phyloP scores from a whole-genome alignment of 2,113 vertebrate species.

The Naja naja region DNA sequence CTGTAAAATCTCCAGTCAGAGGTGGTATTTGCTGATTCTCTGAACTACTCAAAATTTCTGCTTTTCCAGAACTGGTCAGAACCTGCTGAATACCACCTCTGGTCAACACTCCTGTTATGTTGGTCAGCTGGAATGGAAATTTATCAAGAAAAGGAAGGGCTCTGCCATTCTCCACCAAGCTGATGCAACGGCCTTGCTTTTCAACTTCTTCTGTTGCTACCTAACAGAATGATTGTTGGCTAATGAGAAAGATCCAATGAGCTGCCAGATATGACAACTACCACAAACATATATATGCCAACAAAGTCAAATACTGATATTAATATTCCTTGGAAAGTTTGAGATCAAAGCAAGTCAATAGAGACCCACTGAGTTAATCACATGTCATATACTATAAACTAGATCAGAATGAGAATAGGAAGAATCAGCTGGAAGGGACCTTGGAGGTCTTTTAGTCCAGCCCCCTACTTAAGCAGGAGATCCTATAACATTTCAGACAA shows the following conservation, averaged over 20 bases:
- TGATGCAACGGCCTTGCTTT: neutral
- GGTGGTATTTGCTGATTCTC: too few species aligned
- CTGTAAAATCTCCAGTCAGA: too few species aligned
- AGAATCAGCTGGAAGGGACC: too few species aligned
- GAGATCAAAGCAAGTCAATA: neutral
- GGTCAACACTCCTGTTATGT: neutral
- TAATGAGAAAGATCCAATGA: neutral
- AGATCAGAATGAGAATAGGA: too few species aligned
- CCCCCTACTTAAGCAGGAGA: too few species aligned
- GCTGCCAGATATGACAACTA: neutral
- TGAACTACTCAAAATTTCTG: too few species aligned
- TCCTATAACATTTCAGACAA: too few species aligned
- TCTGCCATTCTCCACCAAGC: neutral
- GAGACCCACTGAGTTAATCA: neutral
- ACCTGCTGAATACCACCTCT: too few species aligned
- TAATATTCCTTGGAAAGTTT: neutral
- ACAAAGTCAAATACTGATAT: neutral
- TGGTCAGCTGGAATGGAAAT: neutral
- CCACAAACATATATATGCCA: neutral
- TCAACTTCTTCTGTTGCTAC: neutral
- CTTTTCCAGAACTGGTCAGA: too few species aligned
- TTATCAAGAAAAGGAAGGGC: neutral
- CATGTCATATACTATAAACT: neutral
- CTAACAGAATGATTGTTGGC: neutral
- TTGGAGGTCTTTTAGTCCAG: too few species aligned